phyloP scores from a whole-genome alignment of 2,797 vertebrate genomes.

The Menidia menidia region DNA sequence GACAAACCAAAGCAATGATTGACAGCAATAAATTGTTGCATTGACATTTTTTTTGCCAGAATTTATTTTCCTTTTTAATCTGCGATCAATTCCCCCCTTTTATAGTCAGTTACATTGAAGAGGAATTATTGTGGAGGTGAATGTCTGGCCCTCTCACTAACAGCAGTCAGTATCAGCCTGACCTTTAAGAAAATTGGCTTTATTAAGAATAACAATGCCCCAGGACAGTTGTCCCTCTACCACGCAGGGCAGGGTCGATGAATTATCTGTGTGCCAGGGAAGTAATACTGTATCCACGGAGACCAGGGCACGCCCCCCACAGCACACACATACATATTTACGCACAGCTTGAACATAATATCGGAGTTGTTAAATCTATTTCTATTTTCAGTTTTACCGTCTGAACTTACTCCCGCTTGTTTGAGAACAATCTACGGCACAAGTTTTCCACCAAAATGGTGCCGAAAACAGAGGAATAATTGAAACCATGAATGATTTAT shows the following conservation, averaged over 20 bases:
- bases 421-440: conserved; percentile 27
- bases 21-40: not conserved
- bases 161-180: conserved; percentile 43
- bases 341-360: conserved; percentile 27
- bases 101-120: conserved; percentile 31
- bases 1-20: conserved; percentile 26
- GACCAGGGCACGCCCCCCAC: conserved; percentile 39
- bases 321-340: conserved; percentile 16
- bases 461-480: conserved; percentile 52
- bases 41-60: conserved; percentile 17
- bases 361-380: conserved; percentile 24
- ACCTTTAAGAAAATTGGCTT: conserved; percentile 64
- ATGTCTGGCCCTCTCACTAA: conserved; percentile 31
- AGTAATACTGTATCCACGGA: conserved; percentile 70
- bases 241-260: conserved; percentile 61
- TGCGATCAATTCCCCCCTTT: conserved; percentile 27
- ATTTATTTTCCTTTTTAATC: conserved; percentile 32
- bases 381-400: conserved; percentile 8
- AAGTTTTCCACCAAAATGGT: conserved; percentile 35
- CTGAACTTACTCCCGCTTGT: conserved; percentile 14
- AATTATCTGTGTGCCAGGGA: conserved; percentile 58
- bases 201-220: conserved; percentile 63
- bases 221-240: conserved; percentile 53
- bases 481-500: conserved; percentile 72
- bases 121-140: conserved; percentile 23